Conservation (phyloP, 1,140 invertebrate species). For the Drosophila setifemur region DNA sequence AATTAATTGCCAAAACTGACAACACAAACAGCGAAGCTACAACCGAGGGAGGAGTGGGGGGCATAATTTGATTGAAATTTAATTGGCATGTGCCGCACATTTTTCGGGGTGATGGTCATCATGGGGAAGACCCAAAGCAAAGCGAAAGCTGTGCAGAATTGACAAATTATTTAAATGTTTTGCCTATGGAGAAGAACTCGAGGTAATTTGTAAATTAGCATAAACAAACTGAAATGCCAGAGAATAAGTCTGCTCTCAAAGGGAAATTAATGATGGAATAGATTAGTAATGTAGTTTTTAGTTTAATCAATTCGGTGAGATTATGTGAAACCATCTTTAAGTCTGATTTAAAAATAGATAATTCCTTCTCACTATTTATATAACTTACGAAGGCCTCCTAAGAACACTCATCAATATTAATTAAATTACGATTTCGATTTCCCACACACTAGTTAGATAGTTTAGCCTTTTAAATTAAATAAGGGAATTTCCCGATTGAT, state of each 20-base stretch:
- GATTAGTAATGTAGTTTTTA: neutral
- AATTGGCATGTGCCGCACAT: conserved; percentile 62
- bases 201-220: conserved; percentile 60
- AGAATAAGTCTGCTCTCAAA: neutral
- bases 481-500: no score
- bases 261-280: conserved; percentile 20
- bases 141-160: conserved; percentile 57
- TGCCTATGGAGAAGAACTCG: conserved; percentile 8
- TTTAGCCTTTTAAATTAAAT: no score
- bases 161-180: conserved; percentile 69
- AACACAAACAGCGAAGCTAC: conserved; percentile 31
- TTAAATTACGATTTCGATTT: no score
- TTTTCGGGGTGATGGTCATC: neutral
- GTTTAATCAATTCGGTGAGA: neutral
- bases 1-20: conserved; percentile 81
- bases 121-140: conserved; percentile 1
- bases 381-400: no score
- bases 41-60: conserved; percentile 9
- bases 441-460: no score
- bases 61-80: conserved; percentile 77
- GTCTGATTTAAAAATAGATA: no score
- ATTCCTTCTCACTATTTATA: no score
- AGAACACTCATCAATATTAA: no score
- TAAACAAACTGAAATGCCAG: conserved; percentile 2
- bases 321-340: no score